Evolutionary conservation across 2,888 invertebrate species (phyloP).

Genomic region (Philereme transversata): DNA sequence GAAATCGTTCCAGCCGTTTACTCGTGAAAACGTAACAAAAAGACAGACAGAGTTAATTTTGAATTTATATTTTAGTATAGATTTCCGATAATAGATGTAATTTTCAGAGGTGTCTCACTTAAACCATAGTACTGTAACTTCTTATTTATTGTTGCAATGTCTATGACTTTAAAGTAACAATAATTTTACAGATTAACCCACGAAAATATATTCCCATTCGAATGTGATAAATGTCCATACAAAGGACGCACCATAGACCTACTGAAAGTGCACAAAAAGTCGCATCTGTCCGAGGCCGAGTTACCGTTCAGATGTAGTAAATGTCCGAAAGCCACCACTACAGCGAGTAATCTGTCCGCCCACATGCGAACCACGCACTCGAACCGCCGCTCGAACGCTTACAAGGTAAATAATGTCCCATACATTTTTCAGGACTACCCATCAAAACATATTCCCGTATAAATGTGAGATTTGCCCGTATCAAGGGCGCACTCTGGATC

Average conservation of each 20-base stretch:
- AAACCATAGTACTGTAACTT: no score
- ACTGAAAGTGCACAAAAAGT: slow-evolving; percentile 51
- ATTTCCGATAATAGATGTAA: no score
- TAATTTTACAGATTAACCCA: slow-evolving; percentile 39
- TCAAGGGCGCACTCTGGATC: slow-evolving; percentile 70
- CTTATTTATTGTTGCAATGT: no score
- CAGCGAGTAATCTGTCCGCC: slow-evolving; percentile 30
- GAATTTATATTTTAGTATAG: no score
- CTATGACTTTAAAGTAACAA: background rate
- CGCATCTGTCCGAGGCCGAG: slow-evolving; percentile 45
- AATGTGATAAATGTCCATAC: slow-evolving; percentile 54
- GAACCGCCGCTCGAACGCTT: slow-evolving; percentile 7
- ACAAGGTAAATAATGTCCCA: slow-evolving; percentile 23
- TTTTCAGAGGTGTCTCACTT: no score
- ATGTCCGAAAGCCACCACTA: slow-evolving; percentile 40
- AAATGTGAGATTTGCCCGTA: slow-evolving; percentile 75
- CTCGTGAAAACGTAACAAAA: no score
- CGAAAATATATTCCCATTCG: slow-evolving; percentile 49
- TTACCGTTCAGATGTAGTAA: slow-evolving; percentile 53
- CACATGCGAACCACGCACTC: slow-evolving; percentile 18
- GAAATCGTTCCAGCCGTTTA: no score
- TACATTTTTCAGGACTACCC: slow-evolving; percentile 43
- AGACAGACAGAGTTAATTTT: no score
- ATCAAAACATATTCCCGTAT: slow-evolving; percentile 71
- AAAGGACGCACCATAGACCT: slow-evolving; percentile 43